Evolutionary conservation across 2,113 vertebrate species (phyloP).

Genomic region (Neomonachus schauinslandi): DNA sequence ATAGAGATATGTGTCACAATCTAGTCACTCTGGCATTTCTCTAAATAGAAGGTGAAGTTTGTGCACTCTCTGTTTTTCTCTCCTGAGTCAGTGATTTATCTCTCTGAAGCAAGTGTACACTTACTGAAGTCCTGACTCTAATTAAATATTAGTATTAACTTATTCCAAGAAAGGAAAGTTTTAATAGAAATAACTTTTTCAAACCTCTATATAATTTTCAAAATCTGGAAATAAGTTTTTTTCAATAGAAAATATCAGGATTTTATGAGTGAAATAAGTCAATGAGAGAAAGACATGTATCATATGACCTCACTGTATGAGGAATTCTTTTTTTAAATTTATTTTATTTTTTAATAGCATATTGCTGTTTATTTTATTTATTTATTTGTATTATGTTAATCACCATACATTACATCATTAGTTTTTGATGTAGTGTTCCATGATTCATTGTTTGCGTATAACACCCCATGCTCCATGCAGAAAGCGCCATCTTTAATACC

Average conservation of each 20-base stretch:
- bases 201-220: not conserved
- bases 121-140: conserved; percentile 59
- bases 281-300: no score
- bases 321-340: no score
- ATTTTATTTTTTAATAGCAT: no score
- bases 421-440: no score
- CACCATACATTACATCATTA: no score
- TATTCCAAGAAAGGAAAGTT: not conserved
- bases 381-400: no score
- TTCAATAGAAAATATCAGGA: not conserved
- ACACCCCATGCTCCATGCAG: no score
- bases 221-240: not conserved
- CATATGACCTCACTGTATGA: no score
- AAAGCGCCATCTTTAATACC: no score
- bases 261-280: not conserved
- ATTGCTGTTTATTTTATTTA: no score
- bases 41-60: conserved; percentile 30
- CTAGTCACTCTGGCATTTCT: not conserved
- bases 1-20: not conserved
- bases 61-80: not conserved
- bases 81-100: not conserved
- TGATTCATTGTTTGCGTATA: no score
- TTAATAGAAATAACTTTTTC: conserved; percentile 53
- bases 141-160: conserved; percentile 70
- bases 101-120: not conserved